phyloP scores from a whole-genome alignment of 2,113 vertebrate species.

The Cavia porcellus region DNA sequence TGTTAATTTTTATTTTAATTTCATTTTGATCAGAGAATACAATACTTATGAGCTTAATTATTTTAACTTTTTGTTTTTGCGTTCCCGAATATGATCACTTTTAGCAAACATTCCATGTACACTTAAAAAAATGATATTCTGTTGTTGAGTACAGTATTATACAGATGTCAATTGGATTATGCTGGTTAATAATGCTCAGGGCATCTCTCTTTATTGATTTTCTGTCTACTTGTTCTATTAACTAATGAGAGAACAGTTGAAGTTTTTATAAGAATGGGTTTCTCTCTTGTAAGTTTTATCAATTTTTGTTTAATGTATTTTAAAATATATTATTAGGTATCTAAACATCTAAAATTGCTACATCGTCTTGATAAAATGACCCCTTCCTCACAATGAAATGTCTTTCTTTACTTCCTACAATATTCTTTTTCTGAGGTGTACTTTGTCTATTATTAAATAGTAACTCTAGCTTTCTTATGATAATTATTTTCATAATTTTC shows the following conservation, averaged over 20 bases:
- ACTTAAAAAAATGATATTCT: conserved; percentile 16
- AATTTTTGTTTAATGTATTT: conserved; percentile 34
- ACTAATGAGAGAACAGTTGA: conserved; percentile 32
- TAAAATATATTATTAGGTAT: not conserved
- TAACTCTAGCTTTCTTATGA: not conserved
- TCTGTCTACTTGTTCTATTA: conserved; percentile 48
- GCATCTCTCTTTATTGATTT: conserved; percentile 18
- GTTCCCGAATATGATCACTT: not conserved
- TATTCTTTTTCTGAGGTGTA: not conserved
- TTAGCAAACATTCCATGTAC: not conserved
- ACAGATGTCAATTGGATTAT: conserved; percentile 36
- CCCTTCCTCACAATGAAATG: not conserved
- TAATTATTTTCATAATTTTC: not conserved
- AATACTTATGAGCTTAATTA: not conserved
- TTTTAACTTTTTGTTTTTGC: not conserved
- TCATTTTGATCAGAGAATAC: not conserved
- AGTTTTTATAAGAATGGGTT: conserved; percentile 24
- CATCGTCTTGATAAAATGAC: conserved; percentile 8
- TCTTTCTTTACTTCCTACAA: not conserved
- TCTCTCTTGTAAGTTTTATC: conserved; percentile 28
- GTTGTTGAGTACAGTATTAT: not conserved
- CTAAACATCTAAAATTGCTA: conserved; percentile 12
- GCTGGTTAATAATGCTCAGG: conserved; percentile 4
- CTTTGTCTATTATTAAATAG: not conserved
- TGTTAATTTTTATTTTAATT: conserved; percentile 37